Conservation (phyloP, 2,797 vertebrate genomes). For the Myoxocephalus aenaeus region DNA sequence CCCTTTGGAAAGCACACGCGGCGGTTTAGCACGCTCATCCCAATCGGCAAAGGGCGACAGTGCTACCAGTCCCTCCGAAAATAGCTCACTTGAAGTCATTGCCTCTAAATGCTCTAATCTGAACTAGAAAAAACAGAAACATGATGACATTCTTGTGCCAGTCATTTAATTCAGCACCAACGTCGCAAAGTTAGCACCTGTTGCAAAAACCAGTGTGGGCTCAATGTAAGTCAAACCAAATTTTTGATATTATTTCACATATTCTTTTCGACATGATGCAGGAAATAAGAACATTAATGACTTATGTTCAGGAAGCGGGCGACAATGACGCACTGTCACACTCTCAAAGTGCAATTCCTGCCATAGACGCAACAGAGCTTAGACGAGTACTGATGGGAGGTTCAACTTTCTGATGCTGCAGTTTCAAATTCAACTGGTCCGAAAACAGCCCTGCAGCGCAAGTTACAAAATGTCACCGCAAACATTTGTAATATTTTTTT, state of each 20-base stretch:
- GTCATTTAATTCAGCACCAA: constrained; percentile 52
- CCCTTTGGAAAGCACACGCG: constrained; percentile 48
- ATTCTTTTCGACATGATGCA: neutral
- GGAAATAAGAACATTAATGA: constrained; percentile 8
- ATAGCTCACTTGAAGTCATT: constrained; percentile 19
- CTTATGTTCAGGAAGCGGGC: constrained; percentile 6
- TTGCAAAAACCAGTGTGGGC: constrained; percentile 26
- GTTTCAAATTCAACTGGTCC: neutral
- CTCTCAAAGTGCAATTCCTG: constrained; percentile 28
- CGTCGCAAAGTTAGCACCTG: constrained; percentile 58
- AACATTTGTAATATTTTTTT: neutral
- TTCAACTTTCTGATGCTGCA: neutral
- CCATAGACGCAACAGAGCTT: neutral
- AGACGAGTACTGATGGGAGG: neutral
- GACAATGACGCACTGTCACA: constrained; percentile 13
- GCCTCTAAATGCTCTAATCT: constrained; percentile 27
- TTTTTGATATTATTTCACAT: constrained; percentile 4
- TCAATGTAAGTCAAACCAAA: constrained; percentile 12
- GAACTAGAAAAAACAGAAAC: constrained; percentile 10
- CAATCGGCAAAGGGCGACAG: constrained; percentile 51
- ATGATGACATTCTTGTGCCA: constrained; percentile 42
- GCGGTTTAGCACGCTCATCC: constrained; percentile 31
- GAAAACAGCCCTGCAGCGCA: neutral
- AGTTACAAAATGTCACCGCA: neutral
- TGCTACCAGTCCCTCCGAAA: neutral